Evolutionary conservation across 2,797 vertebrate genomes (phyloP).

Genomic region (Pipistrellus nathusii): DNA sequence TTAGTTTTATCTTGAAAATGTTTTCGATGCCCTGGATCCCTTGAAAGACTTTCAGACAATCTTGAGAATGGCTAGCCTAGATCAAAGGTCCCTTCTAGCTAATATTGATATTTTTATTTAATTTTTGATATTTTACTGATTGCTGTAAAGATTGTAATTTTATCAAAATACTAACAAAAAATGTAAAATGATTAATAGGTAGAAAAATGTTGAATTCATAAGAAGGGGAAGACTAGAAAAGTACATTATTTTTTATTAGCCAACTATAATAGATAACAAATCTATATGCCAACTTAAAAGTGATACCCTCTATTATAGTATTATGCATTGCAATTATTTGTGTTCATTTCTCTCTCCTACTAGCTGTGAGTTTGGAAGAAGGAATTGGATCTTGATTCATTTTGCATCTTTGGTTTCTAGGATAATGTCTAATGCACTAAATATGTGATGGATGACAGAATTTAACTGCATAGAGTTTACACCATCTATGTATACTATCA

Average conservation of each 20-base stretch:
- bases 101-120: neutral
- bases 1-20: neutral
- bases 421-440: neutral
- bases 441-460: neutral
- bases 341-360: neutral
- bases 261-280: neutral
- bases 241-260: neutral
- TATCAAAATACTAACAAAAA: conserved; percentile 34
- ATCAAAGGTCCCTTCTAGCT: conserved; percentile 33
- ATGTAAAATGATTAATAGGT: neutral
- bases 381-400: neutral
- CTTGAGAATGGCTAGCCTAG: neutral
- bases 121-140: neutral
- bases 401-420: neutral
- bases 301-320: neutral
- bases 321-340: neutral
- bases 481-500: neutral
- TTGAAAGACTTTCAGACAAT: neutral
- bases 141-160: neutral
- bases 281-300: neutral
- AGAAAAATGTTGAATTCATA: conserved; percentile 2
- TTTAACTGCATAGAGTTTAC: neutral
- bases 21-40: neutral
- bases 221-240: neutral
- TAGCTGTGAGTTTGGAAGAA: conserved; percentile 15